Percentiles rank a stretch among this genome's conserved stretches.
These are phyloP conservation scores for Plebejus argus DNA, from an alignment of 2,888 invertebrate genomes.

Conservation along the genomic window DNA sequence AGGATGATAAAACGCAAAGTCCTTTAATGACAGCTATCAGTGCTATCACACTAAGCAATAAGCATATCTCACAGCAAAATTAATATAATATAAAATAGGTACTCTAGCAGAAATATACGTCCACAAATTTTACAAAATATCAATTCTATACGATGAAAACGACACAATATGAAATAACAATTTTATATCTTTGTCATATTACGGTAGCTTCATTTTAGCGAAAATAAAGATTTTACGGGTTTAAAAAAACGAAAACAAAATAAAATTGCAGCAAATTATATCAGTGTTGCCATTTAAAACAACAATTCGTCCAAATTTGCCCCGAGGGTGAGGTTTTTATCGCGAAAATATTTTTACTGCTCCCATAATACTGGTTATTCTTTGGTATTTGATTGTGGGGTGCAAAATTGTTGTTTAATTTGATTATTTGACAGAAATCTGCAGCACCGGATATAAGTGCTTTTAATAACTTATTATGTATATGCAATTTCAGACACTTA, in stretches of 20 bases:
- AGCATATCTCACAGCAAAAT: too few relatives aligned
- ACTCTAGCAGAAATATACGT: too few relatives aligned
- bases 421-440: neutral
- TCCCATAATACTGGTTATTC: neutral
- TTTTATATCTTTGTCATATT: neutral
- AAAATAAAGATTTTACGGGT: neutral
- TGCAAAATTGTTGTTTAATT: neutral
- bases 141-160: too few relatives aligned
- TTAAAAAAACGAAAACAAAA: neutral
- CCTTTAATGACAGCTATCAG: too few relatives aligned
- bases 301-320: conserved; percentile 17
- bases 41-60: too few relatives aligned
- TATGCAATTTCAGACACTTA: too few relatives aligned
- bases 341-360: conserved; percentile 10
- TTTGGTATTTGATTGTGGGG: neutral
- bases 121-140: too few relatives aligned
- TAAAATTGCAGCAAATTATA: conserved; percentile 8
- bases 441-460: too few relatives aligned
- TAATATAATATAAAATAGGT: too few relatives aligned
- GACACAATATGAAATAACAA: too few relatives aligned
- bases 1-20: too few relatives aligned
- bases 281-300: conserved; percentile 19
- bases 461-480: too few relatives aligned
- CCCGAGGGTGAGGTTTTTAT: neutral
- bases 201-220: neutral